phyloP scores from a whole-genome alignment of 2,888 invertebrate genomes.

The Ectobius pallidus region DNA sequence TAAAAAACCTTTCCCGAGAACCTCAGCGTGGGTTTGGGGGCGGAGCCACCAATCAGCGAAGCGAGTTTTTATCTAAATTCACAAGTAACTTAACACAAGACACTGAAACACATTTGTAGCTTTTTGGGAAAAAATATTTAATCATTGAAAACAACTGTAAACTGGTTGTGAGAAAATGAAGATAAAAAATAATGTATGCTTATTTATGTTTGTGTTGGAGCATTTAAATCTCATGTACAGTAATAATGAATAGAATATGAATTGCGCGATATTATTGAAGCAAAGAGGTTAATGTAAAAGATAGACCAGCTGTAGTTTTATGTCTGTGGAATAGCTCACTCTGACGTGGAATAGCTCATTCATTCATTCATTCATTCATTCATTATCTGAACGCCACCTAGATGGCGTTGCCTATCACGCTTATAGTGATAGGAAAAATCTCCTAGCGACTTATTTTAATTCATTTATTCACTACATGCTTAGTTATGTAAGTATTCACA shows the following conservation, averaged over 20 bases:
- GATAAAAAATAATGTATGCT: background rate
- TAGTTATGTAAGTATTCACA: no score
- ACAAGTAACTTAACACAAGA: background rate
- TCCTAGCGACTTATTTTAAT: background rate
- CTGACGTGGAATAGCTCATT: background rate
- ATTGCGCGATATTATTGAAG: no score
- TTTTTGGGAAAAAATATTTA: background rate
- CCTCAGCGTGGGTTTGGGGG: no score
- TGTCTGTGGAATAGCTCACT: background rate
- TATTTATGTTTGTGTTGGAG: no score
- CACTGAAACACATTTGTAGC: background rate
- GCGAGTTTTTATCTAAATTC: background rate
- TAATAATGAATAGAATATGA: background rate
- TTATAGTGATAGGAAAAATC: background rate
- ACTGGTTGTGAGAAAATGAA: background rate
- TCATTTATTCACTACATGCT: background rate
- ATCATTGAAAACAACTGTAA: background rate
- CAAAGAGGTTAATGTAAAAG: no score
- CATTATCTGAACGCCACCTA: background rate
- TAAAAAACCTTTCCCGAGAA: no score
- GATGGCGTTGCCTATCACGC: background rate
- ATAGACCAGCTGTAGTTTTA: no score
- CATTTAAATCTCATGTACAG: background rate
- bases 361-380: background rate
- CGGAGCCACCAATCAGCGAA: no score